Base-by-base conservation (phyloP, 1,140 invertebrate species). In the Polypedilum vanderplanki region DNA sequence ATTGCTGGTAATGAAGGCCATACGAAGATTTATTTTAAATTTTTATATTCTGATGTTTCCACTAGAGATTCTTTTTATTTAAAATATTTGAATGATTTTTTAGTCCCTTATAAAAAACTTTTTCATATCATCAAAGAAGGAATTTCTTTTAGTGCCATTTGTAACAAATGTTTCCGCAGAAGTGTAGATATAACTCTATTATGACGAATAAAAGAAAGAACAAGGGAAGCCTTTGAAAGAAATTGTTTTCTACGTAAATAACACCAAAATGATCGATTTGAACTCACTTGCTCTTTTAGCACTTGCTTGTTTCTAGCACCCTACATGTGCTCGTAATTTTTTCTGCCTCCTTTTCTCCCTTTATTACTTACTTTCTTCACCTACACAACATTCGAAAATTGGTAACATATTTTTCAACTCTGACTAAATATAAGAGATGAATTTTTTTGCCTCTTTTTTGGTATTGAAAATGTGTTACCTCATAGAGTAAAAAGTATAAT, bases 121-220 rank as follows among this genome's bases (percentile, higher is more conserved):
- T 22, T 70, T 22, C 3, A 70, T 67, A 67, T 18, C 17, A 22
- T 18, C 10, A 10, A 18, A 7, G 65, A 4, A 18, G 1, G 18
- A 70, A 20, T 4, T 0, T 17, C 18, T 20, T 20, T 22, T 5
- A 70, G 5, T 70, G 65, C 65, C 17, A 70, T 70, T 70, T 70
- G 65, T 20, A 70, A 70, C 65, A 70, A 70, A 70, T 70, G 65
- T 70, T 70, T 70, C 65, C 65, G 18, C 65, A 70, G 20, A 70
- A 70, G 9, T 8, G 17, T 70, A 70, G 18, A 70, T 20, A 70
- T 70, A 70, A 70, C 65, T 70, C 17, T 70, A 22, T 70, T 70
- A 18, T 18, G 65, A 18, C 18, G 5, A 3, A 67, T 67, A 67
- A 67, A 18, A 67, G 18, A 9, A 70, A 18, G 17, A 70, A 70